Base-by-base conservation (phyloP, 1,140 invertebrate species). In the Nixonia krombeini region DNA sequence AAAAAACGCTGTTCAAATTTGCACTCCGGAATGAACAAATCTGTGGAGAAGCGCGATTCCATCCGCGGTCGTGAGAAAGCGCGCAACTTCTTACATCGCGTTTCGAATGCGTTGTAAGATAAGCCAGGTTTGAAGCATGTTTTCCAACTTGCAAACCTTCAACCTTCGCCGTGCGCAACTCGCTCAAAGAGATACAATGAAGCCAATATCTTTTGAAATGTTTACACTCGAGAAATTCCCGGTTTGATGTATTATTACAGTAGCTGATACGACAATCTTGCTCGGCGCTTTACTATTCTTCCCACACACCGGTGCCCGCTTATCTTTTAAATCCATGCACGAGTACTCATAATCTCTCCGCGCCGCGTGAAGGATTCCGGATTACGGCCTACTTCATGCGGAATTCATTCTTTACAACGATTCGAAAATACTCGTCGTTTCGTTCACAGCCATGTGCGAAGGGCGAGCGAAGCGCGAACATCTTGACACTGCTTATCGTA, bases 401-500 rank as follows among this genome's bases (percentile, higher is more conserved):
- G 42, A 45, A 45, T 45, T 16, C 16, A 45, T 45, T 45, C 42
- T 16, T 45, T 26, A 45, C 23, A 28, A 45, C 12, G 42, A 45
- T 13, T 45, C n/a, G 25, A 45, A 42, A 33, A 29, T 28, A n/a
- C 40, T 45, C 13, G n/a, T n/a, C 10, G 12, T 23, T 45, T 13
- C 25, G 12, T 16, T 26, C 16, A 29, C 25, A 45, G 3, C 21
- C 13, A 4, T 13, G 4, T 25, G 40, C 0, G 40, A 26, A 16
- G 26, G 16, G 13, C 16, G 25, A 25, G 29, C 25, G 10, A 45
- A 17, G 25, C 15, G 42, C 42, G 25, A 45, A 29, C 13, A 45
- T 45, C 28, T 28, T 45, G 42, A 17, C 37, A 40, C 18, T 40
- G 18, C 16, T 21, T 18, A 40, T 16, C n/a, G n/a, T n/a, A 8